phyloP scores from a whole-genome alignment of 2,113 vertebrate species.

The Podarcis muralis region DNA sequence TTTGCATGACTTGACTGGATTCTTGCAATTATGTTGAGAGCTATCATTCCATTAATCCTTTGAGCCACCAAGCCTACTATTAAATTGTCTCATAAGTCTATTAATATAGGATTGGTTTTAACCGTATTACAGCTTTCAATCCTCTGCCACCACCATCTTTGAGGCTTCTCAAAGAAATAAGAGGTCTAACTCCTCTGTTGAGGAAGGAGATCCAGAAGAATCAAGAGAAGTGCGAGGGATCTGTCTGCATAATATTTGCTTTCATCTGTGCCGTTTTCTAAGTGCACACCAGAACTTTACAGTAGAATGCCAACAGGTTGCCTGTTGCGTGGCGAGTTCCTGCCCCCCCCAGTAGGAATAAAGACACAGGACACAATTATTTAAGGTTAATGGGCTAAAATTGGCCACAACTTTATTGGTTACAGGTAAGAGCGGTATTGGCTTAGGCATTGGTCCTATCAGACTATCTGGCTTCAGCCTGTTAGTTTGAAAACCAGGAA shows the following conservation, averaged over 20 bases:
- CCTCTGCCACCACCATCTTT: not conserved
- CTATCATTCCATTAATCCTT: not conserved
- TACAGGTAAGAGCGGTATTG: too few relatives aligned
- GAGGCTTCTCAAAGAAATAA: not conserved
- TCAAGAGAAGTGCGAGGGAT: not conserved
- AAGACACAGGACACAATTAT: too few relatives aligned
- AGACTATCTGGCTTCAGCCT: too few relatives aligned
- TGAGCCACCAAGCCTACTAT: not conserved
- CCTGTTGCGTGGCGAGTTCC: too few relatives aligned
- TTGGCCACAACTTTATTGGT: too few relatives aligned
- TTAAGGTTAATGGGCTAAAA: too few relatives aligned
- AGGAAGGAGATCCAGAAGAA: not conserved
- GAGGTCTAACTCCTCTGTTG: not conserved
- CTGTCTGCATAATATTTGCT: not conserved
- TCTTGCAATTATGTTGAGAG: not conserved
- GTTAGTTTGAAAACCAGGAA: too few relatives aligned
- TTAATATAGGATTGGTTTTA: not conserved
- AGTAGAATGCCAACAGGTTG: not conserved
- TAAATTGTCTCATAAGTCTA: not conserved
- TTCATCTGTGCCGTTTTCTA: not conserved
- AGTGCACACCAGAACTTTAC: accelerated
- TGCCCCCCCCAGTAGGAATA: too few relatives aligned
- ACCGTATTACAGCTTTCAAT: not conserved
- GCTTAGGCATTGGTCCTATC: too few relatives aligned
- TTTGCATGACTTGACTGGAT: not conserved